Evolutionary conservation across 2,113 vertebrate species (phyloP).

Genomic region (Bostrychus sinensis): DNA sequence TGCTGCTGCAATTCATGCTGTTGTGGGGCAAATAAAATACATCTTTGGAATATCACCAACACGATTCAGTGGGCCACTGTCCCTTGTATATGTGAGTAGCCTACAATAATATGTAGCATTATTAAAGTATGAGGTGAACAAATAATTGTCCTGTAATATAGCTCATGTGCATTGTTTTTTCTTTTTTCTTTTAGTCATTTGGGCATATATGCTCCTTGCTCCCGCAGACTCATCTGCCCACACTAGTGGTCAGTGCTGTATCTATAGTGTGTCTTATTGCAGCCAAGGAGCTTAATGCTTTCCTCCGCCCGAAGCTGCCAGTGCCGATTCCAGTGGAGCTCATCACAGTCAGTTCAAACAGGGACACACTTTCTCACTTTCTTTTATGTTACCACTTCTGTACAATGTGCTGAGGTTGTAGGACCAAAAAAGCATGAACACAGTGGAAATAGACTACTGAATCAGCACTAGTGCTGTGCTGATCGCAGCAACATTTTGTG

Average conservation of each 20-base stretch:
- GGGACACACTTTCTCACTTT: slow-evolving; percentile 35
- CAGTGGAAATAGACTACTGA: slow-evolving; percentile 54
- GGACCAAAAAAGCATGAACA: slow-evolving; percentile 37
- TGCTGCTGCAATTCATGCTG: slow-evolving; percentile 87
- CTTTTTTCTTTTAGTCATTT: slow-evolving; percentile 78
- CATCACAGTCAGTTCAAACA: slow-evolving; percentile 81
- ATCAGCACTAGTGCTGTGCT: slow-evolving; percentile 52
- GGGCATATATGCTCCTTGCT: slow-evolving; percentile 84
- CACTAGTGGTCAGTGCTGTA: slow-evolving; percentile 83
- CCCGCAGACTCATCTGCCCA: slow-evolving; percentile 82
- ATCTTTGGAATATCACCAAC: slow-evolving; percentile 83
- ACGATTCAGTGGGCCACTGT: slow-evolving; percentile 82
- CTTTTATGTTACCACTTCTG: slow-evolving; percentile 19
- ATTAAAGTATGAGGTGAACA: too few relatives aligned
- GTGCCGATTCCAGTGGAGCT: slow-evolving; percentile 93
- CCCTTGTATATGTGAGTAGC: slow-evolving; percentile 87
- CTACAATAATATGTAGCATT: background rate
- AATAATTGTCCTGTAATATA: too few relatives aligned
- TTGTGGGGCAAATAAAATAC: slow-evolving; percentile 90
- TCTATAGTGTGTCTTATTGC: slow-evolving; percentile 82
- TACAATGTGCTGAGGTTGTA: slow-evolving; percentile 47
- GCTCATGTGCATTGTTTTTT: too few relatives aligned
- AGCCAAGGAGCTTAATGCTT: slow-evolving; percentile 88
- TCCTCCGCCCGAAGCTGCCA: slow-evolving; percentile 79
- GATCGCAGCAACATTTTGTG: slow-evolving; percentile 47